A percentile compares a stretch with the other conserved stretches of the same genome.
Evolutionary conservation across 2,113 vertebrate genomes (phyloP).

Genomic region (Dasyurus viverrinus): DNA sequence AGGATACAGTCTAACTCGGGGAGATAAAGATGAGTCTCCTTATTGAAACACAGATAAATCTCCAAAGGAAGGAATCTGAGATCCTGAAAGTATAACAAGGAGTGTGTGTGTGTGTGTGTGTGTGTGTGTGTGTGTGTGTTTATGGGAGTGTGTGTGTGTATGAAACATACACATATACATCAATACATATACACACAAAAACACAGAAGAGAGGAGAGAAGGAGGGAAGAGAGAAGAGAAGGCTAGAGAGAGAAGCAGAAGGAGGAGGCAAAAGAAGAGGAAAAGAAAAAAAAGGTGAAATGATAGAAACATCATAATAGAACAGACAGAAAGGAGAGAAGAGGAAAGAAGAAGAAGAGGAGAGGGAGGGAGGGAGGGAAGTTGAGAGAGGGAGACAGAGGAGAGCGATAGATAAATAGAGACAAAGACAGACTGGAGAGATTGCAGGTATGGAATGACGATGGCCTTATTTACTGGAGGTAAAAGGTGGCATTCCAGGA

Average conservation of each 20-base stretch:
- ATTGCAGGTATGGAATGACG: conserved; percentile 25
- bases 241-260: not conserved
- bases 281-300: no score
- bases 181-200: conserved; percentile 73
- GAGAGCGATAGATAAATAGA: no score
- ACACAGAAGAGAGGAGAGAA: conserved; percentile 48
- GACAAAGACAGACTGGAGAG: no score
- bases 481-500: conserved; percentile 75
- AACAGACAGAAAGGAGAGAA: not conserved
- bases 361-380: not conserved
- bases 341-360: not conserved
- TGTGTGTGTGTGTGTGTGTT: no score
- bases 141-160: no score
- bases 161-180: not conserved
- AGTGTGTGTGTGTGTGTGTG: not conserved
- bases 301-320: no score
- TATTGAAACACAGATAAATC: conserved; percentile 56
- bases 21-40: conserved; percentile 69
- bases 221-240: not conserved
- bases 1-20: conserved; percentile 39
- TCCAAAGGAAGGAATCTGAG: conserved; percentile 24
- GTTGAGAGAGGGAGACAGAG: not conserved
- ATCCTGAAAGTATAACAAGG: not conserved
- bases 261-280: no score
- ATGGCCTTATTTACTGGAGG: conserved; percentile 68